These are phyloP conservation scores for Micropoecilia bifurca DNA, from an alignment of 2,797 vertebrate genomes.

Conservation along the genomic window DNA sequence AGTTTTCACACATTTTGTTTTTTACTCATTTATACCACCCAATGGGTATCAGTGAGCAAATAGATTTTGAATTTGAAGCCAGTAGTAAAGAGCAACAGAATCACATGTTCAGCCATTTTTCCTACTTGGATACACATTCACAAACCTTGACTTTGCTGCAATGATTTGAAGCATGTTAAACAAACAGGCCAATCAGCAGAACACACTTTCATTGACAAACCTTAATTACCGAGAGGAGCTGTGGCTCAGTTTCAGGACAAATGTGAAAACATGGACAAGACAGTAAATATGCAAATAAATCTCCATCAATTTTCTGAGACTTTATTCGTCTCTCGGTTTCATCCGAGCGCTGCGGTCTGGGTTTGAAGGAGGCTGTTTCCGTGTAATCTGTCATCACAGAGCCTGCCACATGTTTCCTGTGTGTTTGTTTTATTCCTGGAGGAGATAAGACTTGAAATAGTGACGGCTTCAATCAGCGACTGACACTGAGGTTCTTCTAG, in stretches of 20 bases:
- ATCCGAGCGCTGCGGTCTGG: slow-evolving; percentile 12
- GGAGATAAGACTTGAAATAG: slow-evolving; percentile 29
- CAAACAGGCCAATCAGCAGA: slow-evolving; percentile 21
- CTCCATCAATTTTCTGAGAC: slow-evolving; percentile 13
- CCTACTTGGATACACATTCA: slow-evolving; percentile 39
- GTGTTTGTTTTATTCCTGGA: slow-evolving; percentile 26
- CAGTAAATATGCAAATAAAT: slow-evolving; percentile 30
- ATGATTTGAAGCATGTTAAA: slow-evolving; percentile 44
- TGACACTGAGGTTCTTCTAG: slow-evolving; percentile 11
- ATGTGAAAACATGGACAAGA: slow-evolving; percentile 26
- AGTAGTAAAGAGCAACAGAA: neutral
- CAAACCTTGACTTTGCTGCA: slow-evolving; percentile 39
- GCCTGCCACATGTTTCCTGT: slow-evolving; percentile 8
- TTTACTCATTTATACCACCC: slow-evolving; percentile 22
- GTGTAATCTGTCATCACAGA: slow-evolving; percentile 17
- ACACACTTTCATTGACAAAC: slow-evolving; percentile 31
- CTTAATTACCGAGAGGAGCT: slow-evolving; percentile 13
- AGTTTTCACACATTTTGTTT: slow-evolving; percentile 11
- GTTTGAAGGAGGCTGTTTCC: slow-evolving; percentile 20
- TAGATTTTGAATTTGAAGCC: slow-evolving; percentile 30
- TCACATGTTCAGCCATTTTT: slow-evolving; percentile 15
- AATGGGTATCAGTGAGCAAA: slow-evolving; percentile 50
- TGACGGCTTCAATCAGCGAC: slow-evolving; percentile 30
- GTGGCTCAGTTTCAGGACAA: slow-evolving; percentile 7
- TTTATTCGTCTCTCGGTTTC: slow-evolving; percentile 26